Conservation (phyloP, 2,888 invertebrate genomes). For the Stenichneumon culpator region DNA sequence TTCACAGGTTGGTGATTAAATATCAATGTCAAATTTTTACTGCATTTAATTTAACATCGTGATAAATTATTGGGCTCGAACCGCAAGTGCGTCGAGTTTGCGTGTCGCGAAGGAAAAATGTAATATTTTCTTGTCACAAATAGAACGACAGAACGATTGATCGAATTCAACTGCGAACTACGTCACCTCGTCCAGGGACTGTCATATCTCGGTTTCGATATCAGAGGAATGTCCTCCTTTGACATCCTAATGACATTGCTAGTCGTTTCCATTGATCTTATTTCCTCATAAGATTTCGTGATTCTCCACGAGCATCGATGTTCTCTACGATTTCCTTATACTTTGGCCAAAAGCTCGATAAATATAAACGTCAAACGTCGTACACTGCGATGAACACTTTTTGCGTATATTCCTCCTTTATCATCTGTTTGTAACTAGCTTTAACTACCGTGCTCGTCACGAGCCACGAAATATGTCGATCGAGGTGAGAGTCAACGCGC, state of each 20-base stretch:
- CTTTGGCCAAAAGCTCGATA: not conserved
- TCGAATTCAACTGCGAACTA: conserved; percentile 73
- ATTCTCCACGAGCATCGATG: conserved; percentile 25
- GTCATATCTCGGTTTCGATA: conserved; percentile 88
- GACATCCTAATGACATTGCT: conserved; percentile 86
- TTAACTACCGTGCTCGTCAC: conserved; percentile 4
- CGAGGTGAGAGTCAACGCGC: not conserved
- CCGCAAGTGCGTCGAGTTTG: not conserved
- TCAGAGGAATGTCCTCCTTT: conserved; percentile 90
- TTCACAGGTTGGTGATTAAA: not conserved
- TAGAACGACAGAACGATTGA: conserved; percentile 47
- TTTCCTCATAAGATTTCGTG: conserved; percentile 63
- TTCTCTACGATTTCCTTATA: not conserved
- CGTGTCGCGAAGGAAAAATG: not conserved
- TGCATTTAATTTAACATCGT: not conserved
- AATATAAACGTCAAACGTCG: conserved; percentile 32
- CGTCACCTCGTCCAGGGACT: conserved; percentile 88
- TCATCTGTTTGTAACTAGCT: conserved; percentile 39
- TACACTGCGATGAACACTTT: conserved; percentile 12
- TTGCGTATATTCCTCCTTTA: conserved; percentile 24
- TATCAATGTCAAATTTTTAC: not conserved
- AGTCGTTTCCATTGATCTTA: conserved; percentile 83
- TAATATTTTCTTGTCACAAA: conserved; percentile 9
- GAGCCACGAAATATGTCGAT: conserved; percentile 16
- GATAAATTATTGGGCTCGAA: not conserved